A percentile compares a stretch with the other conserved stretches of the same genome.
Conservation (phyloP, 2,113 vertebrate species). For the Erpornis zantholeuca region DNA sequence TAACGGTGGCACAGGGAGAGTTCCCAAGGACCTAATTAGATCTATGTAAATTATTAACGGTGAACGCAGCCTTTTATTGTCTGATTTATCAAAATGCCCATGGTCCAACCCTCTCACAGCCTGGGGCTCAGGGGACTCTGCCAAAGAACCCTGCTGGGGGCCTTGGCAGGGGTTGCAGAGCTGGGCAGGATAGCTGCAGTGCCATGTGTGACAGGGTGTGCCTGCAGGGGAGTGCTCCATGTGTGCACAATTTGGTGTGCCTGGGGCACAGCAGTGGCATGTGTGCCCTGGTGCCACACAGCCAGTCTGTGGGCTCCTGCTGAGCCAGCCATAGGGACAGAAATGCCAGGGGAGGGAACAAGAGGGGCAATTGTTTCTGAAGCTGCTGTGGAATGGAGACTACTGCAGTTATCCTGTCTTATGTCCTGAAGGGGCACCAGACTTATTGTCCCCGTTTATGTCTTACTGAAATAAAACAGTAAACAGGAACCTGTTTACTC, state of each 20-base stretch:
- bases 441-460: not conserved
- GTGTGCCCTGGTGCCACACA: not conserved
- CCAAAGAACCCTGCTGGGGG: not conserved
- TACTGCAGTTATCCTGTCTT: not conserved
- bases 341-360: not conserved
- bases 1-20: not conserved
- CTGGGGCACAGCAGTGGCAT: not conserved
- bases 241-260: too few species aligned
- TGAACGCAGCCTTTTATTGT: not conserved
- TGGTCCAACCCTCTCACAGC: not conserved
- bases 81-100: not conserved
- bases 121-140: not conserved
- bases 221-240: accelerated
- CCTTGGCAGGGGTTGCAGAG: not conserved
- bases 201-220: not conserved
- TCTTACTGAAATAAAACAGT: not conserved
- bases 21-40: not conserved
- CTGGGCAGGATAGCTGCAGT: not conserved
- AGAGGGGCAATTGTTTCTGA: not conserved
- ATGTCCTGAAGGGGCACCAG: not conserved
- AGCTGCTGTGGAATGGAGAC: not conserved
- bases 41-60: not conserved
- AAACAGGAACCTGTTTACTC: not conserved
- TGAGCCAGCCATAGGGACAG: not conserved
- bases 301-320: not conserved